Conservation (phyloP, 1,140 invertebrate species). For the Pissodes strobi region DNA sequence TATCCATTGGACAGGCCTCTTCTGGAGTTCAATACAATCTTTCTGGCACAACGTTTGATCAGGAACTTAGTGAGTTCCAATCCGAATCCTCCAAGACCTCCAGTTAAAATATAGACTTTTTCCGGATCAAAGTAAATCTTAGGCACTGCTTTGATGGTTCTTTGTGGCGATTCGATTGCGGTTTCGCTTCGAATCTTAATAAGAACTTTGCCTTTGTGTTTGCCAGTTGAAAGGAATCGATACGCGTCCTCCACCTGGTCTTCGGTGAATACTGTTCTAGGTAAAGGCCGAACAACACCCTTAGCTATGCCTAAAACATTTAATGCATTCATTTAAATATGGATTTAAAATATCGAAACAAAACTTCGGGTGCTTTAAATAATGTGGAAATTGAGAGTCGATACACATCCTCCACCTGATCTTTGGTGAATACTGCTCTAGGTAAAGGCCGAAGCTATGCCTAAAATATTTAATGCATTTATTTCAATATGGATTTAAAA, state of each 20-base stretch:
- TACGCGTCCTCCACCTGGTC: constrained; percentile 90
- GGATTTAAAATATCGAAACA: too few relatives aligned
- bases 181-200: constrained; percentile 84
- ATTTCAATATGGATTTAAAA: too few relatives aligned
- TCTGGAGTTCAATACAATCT: constrained; percentile 86
- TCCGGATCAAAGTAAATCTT: constrained; percentile 83
- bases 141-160: constrained; percentile 76
- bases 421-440: constrained; percentile 76
- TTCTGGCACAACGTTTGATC: constrained; percentile 78
- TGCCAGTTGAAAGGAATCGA: constrained; percentile 93
- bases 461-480: too few relatives aligned
- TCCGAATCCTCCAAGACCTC: constrained; percentile 93
- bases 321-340: too few relatives aligned
- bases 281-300: constrained; percentile 84
- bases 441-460: constrained; percentile 78
- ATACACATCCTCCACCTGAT: constrained; percentile 89
- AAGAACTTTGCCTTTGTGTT: constrained; percentile 95
- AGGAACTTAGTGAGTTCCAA: constrained; percentile 93
- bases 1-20: constrained; percentile 86
- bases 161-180: constrained; percentile 57
- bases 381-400: too few relatives aligned
- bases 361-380: too few relatives aligned
- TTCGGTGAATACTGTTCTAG: constrained; percentile 77
- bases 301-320: constrained; percentile 68
- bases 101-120: constrained; percentile 84